A percentile compares a stretch with the other conserved stretches of the same genome.
These are phyloP conservation scores for Grantiella picta DNA, from an alignment of 2,113 vertebrate genomes.

Conservation along the genomic window DNA sequence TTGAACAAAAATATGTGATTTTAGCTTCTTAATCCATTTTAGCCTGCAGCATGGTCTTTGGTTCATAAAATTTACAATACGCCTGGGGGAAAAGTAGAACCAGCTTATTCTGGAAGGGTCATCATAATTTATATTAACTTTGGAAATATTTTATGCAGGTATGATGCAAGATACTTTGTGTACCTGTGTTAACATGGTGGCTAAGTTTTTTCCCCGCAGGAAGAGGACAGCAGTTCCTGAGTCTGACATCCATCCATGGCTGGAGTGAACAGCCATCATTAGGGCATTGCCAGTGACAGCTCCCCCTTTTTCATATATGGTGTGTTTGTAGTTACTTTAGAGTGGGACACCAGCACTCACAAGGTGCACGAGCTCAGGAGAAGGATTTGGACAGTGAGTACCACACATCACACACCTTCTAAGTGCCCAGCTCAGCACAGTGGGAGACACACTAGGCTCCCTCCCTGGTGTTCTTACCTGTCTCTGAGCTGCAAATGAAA, in stretches of 20 bases:
- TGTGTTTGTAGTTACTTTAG: not conserved
- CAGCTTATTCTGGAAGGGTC: not conserved
- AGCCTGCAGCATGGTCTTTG: not conserved
- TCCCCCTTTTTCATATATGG: not conserved
- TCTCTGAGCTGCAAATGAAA: not conserved
- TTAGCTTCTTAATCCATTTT: not conserved
- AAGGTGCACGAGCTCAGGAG: not conserved
- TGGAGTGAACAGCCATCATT: not conserved
- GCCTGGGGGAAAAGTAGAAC: not conserved
- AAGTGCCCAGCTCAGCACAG: not conserved
- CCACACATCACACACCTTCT: fast-evolving
- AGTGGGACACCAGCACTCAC: not conserved
- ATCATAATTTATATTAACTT: not conserved
- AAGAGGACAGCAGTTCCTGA: not conserved
- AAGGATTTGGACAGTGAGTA: not conserved
- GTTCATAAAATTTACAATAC: not conserved
- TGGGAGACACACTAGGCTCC: fast-evolving
- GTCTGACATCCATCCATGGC: not conserved
- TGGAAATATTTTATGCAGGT: not conserved
- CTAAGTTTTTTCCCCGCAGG: no score
- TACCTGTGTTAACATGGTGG: not conserved
- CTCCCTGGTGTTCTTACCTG: not conserved
- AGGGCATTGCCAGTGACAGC: not conserved
- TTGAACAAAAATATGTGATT: not conserved
- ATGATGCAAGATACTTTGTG: not conserved